Evolutionary conservation across 1,140 invertebrate species (phyloP).

Genomic region (Atta texana): DNA sequence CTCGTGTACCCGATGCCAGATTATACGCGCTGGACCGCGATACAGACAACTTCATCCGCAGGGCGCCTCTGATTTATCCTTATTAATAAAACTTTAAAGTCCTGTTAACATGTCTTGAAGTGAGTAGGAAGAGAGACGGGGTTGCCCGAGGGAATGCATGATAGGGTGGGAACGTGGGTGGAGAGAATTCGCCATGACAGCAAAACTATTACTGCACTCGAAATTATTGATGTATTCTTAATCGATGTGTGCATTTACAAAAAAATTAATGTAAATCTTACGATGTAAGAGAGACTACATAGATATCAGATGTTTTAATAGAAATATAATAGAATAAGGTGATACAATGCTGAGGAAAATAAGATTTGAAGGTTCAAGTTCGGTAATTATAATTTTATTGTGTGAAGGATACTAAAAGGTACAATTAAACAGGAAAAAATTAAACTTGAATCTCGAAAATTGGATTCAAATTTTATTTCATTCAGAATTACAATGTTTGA

Average conservation of each 20-base stretch:
- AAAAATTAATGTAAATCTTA: not conserved
- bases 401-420: too few relatives aligned
- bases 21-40: constrained; percentile 77
- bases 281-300: not conserved
- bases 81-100: constrained; percentile 86
- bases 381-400: too few relatives aligned
- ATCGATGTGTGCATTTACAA: not conserved
- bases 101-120: constrained; percentile 82
- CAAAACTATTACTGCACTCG: constrained; percentile 69
- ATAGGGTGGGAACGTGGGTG: constrained; percentile 44
- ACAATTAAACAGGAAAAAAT: too few relatives aligned
- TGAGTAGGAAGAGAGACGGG: constrained; percentile 46
- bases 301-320: not conserved
- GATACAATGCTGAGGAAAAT: too few relatives aligned
- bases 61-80: constrained; percentile 86
- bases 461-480: too few relatives aligned
- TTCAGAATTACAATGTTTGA: too few relatives aligned
- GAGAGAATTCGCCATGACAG: constrained; percentile 47
- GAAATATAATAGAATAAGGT: not conserved
- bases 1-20: constrained; percentile 69
- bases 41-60: constrained; percentile 85
- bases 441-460: too few relatives aligned
- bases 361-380: too few relatives aligned
- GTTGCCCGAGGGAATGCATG: constrained; percentile 32
- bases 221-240: not conserved